Evolutionary conservation across 2,888 invertebrate species (phyloP), one percentile per base, ranked within the genome.

Genomic region (Xylota segnis): DNA sequence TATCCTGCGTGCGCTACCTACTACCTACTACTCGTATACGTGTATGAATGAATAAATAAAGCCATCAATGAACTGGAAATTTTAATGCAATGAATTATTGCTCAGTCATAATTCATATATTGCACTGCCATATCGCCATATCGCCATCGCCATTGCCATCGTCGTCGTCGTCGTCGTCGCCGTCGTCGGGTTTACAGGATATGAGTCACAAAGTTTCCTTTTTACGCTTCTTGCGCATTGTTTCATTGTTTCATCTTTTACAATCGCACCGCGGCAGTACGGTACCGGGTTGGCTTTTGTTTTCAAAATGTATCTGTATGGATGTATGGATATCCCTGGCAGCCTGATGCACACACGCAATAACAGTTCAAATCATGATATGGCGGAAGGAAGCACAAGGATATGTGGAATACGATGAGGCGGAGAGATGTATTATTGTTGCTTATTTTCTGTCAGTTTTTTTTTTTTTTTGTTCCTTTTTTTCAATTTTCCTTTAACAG

Each of bases 51-150:
- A 86, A 86, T 86, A 86, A 86, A 86, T 81, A 86, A 86, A 86
- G 82, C 71, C 82, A 82, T 82, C 84, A 86, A 86, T 86, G 84
- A 86, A 82, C 84, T 86, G 84, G 82, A 86, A 86, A 86, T 86
- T 86, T 86, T 86, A 86, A 86, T 86, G 84, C 82, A 72, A 86
- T 86, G 84, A 86, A 70, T 86, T 86, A 86, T 86, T 86, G 84
- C 82, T 82, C 75, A 81, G 70, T 61, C 82, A 86, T 86, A 86
- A 86, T 66, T 86, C 82, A 82, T 82, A 82, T 75, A 84, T 84
- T 81, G 74, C 74, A 37, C 61, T 72, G 65, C 45, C 54, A 47
- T 65, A 43, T 43, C 43, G 6, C 14, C 43, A 6, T 43, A 23
- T 2, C 7, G 34, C n/a, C n/a, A n/a, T 34, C 7, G 34, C 5